Evolutionary conservation across 1,140 invertebrate genomes (phyloP).

Genomic region (Drosophila kanapiae): DNA sequence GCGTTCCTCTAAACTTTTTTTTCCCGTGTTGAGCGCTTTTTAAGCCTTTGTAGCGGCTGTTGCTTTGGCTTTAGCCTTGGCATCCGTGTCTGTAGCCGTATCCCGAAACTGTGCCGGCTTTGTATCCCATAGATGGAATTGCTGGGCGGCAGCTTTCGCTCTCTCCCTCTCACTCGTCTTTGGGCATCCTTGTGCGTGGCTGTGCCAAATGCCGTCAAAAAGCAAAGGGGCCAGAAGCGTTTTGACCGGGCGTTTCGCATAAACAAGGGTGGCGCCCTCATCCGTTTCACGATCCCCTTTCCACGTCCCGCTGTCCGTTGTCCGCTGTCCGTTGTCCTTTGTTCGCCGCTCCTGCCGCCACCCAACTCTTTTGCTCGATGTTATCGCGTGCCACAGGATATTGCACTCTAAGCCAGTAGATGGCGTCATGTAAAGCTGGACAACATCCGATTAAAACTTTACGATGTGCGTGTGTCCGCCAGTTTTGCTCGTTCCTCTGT

Average conservation of each 20-base stretch:
- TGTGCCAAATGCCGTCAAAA: constrained; percentile 74
- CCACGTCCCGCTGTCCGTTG: background rate
- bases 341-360: constrained; percentile 20
- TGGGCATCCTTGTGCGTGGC: constrained; percentile 57
- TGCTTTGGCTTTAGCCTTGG: constrained; percentile 45
- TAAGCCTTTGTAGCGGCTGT: constrained; percentile 76
- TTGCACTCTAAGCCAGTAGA: constrained; percentile 84
- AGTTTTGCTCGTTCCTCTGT: constrained; percentile 13
- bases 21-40: constrained; percentile 60
- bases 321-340: background rate
- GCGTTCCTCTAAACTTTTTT: constrained; percentile 38
- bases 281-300: background rate
- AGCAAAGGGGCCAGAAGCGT: constrained; percentile 65
- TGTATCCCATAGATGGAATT: constrained; percentile 52
- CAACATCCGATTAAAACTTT: constrained; percentile 84
- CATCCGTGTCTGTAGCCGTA: constrained; percentile 35
- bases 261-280: constrained; percentile 52
- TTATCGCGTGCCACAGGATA: constrained; percentile 84
- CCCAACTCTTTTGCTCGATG: constrained; percentile 62
- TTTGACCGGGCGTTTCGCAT: constrained; percentile 56
- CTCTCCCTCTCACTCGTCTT: background rate
- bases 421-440: constrained; percentile 82
- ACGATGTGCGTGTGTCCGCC: constrained; percentile 78
- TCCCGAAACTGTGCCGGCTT: constrained; percentile 58
- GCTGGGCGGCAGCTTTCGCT: constrained; percentile 11